Evolutionary conservation across 2,113 vertebrate species (phyloP).

Genomic region (Rhadina sibilatrix): DNA sequence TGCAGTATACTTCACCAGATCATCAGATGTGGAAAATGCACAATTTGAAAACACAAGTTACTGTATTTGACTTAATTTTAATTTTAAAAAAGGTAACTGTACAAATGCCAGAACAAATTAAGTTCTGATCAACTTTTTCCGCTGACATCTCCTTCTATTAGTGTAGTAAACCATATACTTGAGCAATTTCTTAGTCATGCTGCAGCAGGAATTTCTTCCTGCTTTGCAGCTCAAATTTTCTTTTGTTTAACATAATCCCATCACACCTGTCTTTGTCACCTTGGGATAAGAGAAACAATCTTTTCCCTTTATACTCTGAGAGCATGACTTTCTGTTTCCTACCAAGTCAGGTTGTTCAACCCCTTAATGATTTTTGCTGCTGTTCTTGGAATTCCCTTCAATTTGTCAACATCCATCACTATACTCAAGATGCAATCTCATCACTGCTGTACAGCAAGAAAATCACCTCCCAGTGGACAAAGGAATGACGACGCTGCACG

Average conservation of each 20-base stretch:
- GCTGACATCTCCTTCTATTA: neutral
- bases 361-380: constrained; percentile 53
- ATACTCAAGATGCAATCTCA: constrained; percentile 15
- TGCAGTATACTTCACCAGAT: too few relatives aligned
- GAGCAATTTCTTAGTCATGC: neutral
- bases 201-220: neutral
- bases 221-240: neutral
- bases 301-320: neutral
- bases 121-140: neutral
- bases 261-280: neutral
- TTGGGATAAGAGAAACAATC: constrained; percentile 8
- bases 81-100: neutral
- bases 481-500: neutral
- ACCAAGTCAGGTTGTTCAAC: neutral
- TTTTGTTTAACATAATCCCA: neutral
- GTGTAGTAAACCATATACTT: neutral
- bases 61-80: neutral
- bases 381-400: constrained; percentile 41
- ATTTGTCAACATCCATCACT: constrained; percentile 62
- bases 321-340: constrained; percentile 1
- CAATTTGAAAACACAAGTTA: neutral
- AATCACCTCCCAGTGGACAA: constrained; percentile 29
- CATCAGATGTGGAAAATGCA: neutral
- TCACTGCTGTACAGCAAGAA: neutral
- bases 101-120: neutral